Base-by-base conservation (phyloP, 2,888 invertebrate species). In the Heteropelma amictum region DNA sequence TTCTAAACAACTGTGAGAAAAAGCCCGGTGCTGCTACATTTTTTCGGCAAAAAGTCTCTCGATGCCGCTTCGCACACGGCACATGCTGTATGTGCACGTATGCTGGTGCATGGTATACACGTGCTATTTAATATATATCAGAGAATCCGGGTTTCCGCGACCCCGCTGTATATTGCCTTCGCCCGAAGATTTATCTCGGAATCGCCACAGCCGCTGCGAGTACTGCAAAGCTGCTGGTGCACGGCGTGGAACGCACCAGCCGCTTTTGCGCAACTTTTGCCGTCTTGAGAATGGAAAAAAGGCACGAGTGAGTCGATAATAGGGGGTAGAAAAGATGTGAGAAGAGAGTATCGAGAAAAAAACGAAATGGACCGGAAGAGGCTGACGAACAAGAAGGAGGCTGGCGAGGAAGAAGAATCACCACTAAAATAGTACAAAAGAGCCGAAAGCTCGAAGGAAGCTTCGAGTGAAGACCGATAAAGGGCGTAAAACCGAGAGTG, bases 101-200 rank as follows among this genome's bases (percentile, higher is more conserved):
- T 38, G 12, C 38, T 3, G 38, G 42, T 8, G 19, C 14, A 14
- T 10, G 23, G 10, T 28, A 40, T 23, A 35, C n/a, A 58, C 23
- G 54, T 56, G 38, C 65, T 42, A 61, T 76, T 70, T 70, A 70
- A 64, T 61, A 33, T 64, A 38, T 35, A 38, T 51, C 19, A 19
- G 12, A 19, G 19, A 53, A 40, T 30, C 12, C 28, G 26, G 56
- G 38, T 47, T 63, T 45, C 28, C 64, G 38, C 54, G 53, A 30
- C 35, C 30, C 33, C 49, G 53, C 40, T 68, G 45, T 77, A 68
- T 67, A 70, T 77, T 72, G 58, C 64, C 49, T 73, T 58, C 38
- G 38, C 38, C 49, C 33, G 47, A 76, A 70, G 68, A 77, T 76
- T 76, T 76, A 77, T 74, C 72, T 76, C 63, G 76, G 40, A 77